Evolutionary conservation across 2,888 invertebrate species (phyloP), one percentile per base, ranked within the genome.

Genomic region (Synanthedon vespiformis): DNA sequence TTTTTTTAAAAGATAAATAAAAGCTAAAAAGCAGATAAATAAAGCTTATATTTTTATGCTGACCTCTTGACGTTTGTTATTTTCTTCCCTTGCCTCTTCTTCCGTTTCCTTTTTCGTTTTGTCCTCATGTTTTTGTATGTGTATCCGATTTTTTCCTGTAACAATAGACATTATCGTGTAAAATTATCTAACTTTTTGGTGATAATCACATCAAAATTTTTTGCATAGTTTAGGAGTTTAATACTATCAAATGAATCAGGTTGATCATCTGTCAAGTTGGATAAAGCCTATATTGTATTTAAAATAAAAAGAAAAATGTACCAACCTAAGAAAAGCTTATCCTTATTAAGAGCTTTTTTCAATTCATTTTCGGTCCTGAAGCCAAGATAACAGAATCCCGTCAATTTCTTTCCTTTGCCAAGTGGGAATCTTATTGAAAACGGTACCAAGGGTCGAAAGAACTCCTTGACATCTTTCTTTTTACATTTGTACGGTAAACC

Each of bases 311-410:
- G 10, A 48, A 34, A 48, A 51, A 54, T 18, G 54, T 34, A 56
- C 80, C 80, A 87, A 94, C 94, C 92, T 65, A 97, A 89, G 73
- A 96, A 96, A 68, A 95, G 93, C 80, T 93, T 95, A 70, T 96
- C 91, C 76, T 96, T 96, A 51, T 89, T 82, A 61, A 97, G 83
- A 2, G 95, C 97, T 67, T 93, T 92, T 40, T 92, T 92, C 66
- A 94, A 89, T 58, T 94, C 93, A 57, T 90, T 92, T 67, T 96
- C 94, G 3, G 91, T 92, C 74, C 93, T 92, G 67, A 98, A 97
- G 2, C 96, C 96, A n/a, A 95, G 93, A 84, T 93, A 97, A 47
- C 96, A 97, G 65, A 97, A 93, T 5, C 96, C 95, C 68, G 93
- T 92, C 2, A 93, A 88, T 61, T 92, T 91, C 55, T 78, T 89